These are phyloP conservation scores for Amazonetta brasiliensis DNA, from an alignment of 2,797 vertebrate genomes.

Conservation along the genomic window DNA sequence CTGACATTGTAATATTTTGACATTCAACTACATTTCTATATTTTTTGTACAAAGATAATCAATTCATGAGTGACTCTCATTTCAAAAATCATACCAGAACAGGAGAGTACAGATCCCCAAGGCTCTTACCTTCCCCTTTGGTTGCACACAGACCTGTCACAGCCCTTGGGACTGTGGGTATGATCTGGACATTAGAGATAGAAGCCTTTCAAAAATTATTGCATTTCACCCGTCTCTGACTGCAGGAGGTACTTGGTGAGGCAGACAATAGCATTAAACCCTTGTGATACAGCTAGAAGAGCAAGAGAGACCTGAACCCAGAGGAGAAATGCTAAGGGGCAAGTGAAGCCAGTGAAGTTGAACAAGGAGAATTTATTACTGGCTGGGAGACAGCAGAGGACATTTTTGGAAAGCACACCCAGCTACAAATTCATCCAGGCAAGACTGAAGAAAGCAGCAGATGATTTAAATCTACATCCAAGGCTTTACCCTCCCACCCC, in stretches of 20 bases:
- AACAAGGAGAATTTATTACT: rapidly evolving
- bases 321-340: rapidly evolving
- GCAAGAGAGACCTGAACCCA: neutral
- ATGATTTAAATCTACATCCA: neutral
- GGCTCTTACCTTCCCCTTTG: neutral
- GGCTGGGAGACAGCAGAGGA: neutral
- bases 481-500: neutral
- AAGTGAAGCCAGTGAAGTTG: rapidly evolving
- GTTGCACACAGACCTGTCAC: rapidly evolving
- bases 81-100: neutral
- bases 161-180: neutral
- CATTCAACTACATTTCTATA: neutral
- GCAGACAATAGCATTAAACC: neutral
- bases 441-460: neutral
- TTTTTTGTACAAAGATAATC: neutral
- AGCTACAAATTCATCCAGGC: neutral
- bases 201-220: neutral
- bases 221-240: rapidly evolving
- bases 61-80: neutral
- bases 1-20: neutral
- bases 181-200: rapidly evolving
- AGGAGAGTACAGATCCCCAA: neutral
- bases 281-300: neutral
- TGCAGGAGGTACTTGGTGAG: neutral
- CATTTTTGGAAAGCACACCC: neutral